A percentile compares a stretch with the other conserved stretches of the same genome.
These are phyloP conservation scores for Syngnathus rostellatus DNA, from an alignment of 2,797 vertebrate genomes.

Conservation along the genomic window DNA sequence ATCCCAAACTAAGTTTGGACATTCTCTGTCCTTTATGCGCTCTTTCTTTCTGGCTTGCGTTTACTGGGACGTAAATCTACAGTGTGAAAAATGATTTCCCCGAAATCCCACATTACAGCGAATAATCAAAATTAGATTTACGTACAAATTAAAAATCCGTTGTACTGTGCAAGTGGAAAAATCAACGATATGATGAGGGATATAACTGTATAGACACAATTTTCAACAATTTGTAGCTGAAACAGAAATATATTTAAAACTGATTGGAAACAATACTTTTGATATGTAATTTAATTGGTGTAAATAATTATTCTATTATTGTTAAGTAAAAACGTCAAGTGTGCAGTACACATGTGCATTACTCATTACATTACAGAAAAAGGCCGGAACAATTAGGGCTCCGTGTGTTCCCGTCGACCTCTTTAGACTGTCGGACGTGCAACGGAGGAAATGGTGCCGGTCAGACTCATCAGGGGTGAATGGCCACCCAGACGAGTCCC, in stretches of 20 bases:
- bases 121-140: too few relatives aligned
- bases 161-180: too few relatives aligned
- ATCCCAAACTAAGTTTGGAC: too few relatives aligned
- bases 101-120: too few relatives aligned
- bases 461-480: slow-evolving; percentile 25
- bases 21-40: too few relatives aligned
- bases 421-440: slow-evolving; percentile 19
- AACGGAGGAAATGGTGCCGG: slow-evolving; percentile 54
- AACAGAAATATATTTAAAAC: background rate
- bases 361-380: background rate
- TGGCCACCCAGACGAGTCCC: slow-evolving; percentile 30
- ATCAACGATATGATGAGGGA: too few relatives aligned
- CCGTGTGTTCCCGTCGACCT: slow-evolving; percentile 11
- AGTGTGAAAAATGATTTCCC: too few relatives aligned
- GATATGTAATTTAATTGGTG: background rate
- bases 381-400: background rate
- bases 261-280: background rate
- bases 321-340: background rate
- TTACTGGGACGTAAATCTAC: too few relatives aligned
- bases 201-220: background rate
- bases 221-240: background rate
- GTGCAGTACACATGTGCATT: background rate
- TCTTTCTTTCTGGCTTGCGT: too few relatives aligned
- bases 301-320: background rate
- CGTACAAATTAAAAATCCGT: too few relatives aligned